Percentiles rank a stretch among this genome's conserved stretches.
phyloP scores from a whole-genome alignment of 2,113 vertebrate genomes.

The Corydoras sp. region DNA sequence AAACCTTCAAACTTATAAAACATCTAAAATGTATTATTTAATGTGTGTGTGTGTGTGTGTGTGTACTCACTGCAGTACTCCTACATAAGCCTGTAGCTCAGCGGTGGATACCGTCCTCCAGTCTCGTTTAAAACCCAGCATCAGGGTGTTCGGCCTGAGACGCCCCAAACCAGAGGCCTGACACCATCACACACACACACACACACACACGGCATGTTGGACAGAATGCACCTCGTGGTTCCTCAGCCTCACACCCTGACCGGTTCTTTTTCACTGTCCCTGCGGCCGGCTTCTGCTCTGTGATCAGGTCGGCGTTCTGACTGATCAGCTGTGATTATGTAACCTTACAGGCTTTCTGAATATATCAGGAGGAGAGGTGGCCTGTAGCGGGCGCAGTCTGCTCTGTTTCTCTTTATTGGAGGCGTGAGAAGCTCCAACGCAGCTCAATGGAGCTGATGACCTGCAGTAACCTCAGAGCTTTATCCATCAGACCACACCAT shows the following conservation, averaged over 20 bases:
- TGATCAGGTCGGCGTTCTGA: too few species aligned
- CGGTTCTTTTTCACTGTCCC: too few species aligned
- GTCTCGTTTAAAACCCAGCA: constrained; percentile 90
- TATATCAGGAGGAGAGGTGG: too few species aligned
- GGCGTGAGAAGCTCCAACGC: background rate
- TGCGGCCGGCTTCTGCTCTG: too few species aligned
- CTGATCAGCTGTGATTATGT: too few species aligned
- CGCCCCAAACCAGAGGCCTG: constrained; percentile 90
- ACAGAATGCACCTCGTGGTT: too few species aligned
- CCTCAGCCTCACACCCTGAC: too few species aligned
- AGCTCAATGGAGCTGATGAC: background rate
- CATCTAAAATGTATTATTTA: background rate
- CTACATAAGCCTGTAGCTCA: constrained; percentile 81
- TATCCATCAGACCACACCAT: background rate
- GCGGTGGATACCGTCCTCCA: constrained; percentile 71
- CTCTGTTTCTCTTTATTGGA: too few species aligned
- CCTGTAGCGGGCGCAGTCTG: too few species aligned
- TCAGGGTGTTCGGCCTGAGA: constrained; percentile 90
- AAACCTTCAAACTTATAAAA: background rate
- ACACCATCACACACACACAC: constrained; percentile 8
- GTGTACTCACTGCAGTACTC: constrained; percentile 87
- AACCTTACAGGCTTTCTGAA: too few species aligned
- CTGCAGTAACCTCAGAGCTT: background rate
- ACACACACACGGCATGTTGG: constrained; percentile 19
- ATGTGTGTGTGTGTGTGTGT: constrained; percentile 20